These are phyloP conservation scores for Apteryx owenii DNA, from an alignment of 2,113 vertebrate species.

Conservation along the genomic window DNA sequence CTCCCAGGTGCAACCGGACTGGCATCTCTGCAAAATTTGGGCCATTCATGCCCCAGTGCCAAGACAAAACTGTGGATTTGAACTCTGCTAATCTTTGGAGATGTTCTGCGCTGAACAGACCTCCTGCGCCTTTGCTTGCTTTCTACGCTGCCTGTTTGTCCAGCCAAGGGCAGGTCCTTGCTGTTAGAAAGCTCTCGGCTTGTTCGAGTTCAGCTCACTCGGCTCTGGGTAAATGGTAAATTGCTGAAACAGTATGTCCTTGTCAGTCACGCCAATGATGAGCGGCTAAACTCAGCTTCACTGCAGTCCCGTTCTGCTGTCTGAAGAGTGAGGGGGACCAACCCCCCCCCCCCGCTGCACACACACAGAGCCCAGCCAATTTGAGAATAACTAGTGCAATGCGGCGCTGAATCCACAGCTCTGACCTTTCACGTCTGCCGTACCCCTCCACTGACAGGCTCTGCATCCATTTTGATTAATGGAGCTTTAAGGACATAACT, in stretches of 20 bases:
- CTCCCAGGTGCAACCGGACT: background rate
- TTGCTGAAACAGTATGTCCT: background rate
- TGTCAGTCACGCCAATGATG: background rate
- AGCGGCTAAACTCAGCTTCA: background rate
- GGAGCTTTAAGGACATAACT: background rate
- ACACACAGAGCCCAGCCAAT: accelerated
- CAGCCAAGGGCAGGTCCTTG: background rate
- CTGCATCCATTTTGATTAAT: background rate
- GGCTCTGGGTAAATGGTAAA: background rate
- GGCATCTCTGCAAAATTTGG: background rate
- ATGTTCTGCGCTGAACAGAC: accelerated
- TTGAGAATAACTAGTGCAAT: background rate
- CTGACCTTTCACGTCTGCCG: background rate
- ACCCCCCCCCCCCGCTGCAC: accelerated
- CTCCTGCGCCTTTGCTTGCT: background rate
- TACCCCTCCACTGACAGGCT: background rate
- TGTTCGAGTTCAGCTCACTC: background rate
- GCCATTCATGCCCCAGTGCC: background rate
- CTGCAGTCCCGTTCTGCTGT: background rate
- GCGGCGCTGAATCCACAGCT: background rate
- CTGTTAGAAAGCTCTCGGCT: background rate
- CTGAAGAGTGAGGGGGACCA: background rate
- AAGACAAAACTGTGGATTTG: background rate
- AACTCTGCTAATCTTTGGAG: background rate
- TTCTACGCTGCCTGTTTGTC: background rate